phyloP scores from a whole-genome alignment of 1,140 invertebrate genomes.

The Papilio aristodemus region DNA sequence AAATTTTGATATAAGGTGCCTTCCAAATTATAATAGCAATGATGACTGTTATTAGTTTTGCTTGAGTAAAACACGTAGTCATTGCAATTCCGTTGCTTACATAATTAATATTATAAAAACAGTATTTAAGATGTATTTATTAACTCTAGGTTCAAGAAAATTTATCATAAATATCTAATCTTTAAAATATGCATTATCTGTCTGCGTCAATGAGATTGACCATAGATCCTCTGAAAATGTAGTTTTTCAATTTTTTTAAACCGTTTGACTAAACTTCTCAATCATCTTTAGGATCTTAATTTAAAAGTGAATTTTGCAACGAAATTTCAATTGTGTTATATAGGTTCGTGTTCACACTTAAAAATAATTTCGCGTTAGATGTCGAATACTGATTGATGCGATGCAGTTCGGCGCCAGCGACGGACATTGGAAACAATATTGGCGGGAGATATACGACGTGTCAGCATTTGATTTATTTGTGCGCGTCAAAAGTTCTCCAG shows the following conservation, averaged over 20 bases:
- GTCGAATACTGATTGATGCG: slow-evolving; percentile 43
- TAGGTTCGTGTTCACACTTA: not conserved
- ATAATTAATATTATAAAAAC: too few relatives aligned
- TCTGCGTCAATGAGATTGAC: too few relatives aligned
- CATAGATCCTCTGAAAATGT: too few relatives aligned
- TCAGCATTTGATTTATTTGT: slow-evolving; percentile 64
- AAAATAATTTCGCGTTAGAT: slow-evolving; percentile 11
- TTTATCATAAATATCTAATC: too few relatives aligned
- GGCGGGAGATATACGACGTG: slow-evolving; percentile 64
- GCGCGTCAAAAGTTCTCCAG: slow-evolving; percentile 41
- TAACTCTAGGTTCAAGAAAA: too few relatives aligned
- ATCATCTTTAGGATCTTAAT: too few relatives aligned
- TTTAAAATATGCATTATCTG: too few relatives aligned
- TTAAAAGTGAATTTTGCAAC: too few relatives aligned
- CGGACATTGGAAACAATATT: slow-evolving; percentile 58
- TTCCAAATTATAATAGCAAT: slow-evolving; percentile 8
- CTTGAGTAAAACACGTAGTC: not conserved
- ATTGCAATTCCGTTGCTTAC: too few relatives aligned
- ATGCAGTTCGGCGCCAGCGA: slow-evolving; percentile 41
- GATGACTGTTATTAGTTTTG: not conserved
- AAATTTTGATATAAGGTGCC: not conserved
- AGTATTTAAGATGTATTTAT: too few relatives aligned
- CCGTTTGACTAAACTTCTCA: too few relatives aligned
- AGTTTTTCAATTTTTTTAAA: too few relatives aligned
- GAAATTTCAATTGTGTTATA: not conserved